These are phyloP conservation scores for Cantharis flavilabris DNA, from an alignment of 2,888 invertebrate genomes.

Conservation along the genomic window DNA sequence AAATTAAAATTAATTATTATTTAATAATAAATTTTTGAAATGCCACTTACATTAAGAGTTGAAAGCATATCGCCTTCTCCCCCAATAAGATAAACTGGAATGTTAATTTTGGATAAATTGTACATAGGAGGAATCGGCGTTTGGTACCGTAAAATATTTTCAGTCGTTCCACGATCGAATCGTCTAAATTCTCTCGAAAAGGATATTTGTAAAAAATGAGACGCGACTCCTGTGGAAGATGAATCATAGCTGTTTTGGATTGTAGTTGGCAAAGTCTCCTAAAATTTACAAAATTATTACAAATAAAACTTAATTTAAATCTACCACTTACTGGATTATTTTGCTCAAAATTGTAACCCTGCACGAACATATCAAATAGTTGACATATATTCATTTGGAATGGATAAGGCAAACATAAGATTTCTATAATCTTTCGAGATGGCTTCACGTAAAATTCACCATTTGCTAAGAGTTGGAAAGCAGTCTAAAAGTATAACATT, in stretches of 20 bases:
- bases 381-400: conserved; percentile 27
- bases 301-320: not conserved
- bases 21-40: not conserved
- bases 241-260: conserved; percentile 47
- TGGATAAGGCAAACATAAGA: conserved; percentile 23
- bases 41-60: conserved; percentile 57
- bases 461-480: not conserved
- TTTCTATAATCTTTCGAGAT: not conserved
- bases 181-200: conserved; percentile 58
- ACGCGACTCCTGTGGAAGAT: conserved; percentile 45
- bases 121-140: conserved; percentile 61
- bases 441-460: not conserved
- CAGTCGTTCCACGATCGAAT: conserved; percentile 61
- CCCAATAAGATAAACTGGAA: conserved; percentile 65
- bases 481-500: not conserved
- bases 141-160: conserved; percentile 58
- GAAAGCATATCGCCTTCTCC: conserved; percentile 68
- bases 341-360: conserved; percentile 29
- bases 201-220: conserved; percentile 45
- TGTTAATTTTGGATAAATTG: conserved; percentile 61
- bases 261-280: conserved; percentile 51
- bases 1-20: conserved; percentile 29
- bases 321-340: conserved; percentile 22
- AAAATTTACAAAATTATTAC: conserved; percentile 1
- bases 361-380: conserved; percentile 17